phyloP scores from a whole-genome alignment of 1,140 invertebrate genomes.

The Bombus soroeensis region DNA sequence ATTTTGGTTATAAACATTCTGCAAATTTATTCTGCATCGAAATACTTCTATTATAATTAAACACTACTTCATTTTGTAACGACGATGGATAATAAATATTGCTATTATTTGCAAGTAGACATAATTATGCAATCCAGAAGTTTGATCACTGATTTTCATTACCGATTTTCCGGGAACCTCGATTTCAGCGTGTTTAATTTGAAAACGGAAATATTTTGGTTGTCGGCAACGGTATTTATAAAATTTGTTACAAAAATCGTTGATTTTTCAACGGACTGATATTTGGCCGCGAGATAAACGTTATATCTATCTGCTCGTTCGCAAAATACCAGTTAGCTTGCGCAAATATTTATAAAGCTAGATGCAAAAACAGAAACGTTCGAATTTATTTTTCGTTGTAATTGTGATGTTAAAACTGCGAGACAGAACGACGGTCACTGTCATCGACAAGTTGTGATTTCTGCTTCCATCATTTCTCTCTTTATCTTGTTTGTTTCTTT shows the following conservation, averaged over 20 bases:
- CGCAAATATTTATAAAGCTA: constrained; percentile 17
- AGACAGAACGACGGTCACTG: background rate
- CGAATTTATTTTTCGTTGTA: background rate
- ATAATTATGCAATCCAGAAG: background rate
- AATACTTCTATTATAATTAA: background rate
- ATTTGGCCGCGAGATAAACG: background rate
- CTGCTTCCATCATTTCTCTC: background rate
- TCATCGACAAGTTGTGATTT: background rate
- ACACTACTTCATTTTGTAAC: background rate
- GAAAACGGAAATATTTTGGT: background rate
- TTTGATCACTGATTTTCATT: constrained; percentile 1
- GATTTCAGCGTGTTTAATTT: background rate
- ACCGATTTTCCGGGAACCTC: background rate
- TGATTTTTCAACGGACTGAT: background rate
- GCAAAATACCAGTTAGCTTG: background rate
- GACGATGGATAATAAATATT: background rate
- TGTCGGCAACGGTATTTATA: background rate
- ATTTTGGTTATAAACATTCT: too few relatives aligned
- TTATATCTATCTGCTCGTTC: background rate
- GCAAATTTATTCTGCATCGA: too few relatives aligned
- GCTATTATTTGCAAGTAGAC: too few relatives aligned
- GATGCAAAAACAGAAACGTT: background rate
- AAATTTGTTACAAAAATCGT: background rate
- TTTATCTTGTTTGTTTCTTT: background rate
- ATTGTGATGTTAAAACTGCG: background rate